Evolutionary conservation across 2,888 invertebrate species (phyloP), one percentile per base, ranked within the genome.

Genomic region (Drosophila seclusa): DNA sequence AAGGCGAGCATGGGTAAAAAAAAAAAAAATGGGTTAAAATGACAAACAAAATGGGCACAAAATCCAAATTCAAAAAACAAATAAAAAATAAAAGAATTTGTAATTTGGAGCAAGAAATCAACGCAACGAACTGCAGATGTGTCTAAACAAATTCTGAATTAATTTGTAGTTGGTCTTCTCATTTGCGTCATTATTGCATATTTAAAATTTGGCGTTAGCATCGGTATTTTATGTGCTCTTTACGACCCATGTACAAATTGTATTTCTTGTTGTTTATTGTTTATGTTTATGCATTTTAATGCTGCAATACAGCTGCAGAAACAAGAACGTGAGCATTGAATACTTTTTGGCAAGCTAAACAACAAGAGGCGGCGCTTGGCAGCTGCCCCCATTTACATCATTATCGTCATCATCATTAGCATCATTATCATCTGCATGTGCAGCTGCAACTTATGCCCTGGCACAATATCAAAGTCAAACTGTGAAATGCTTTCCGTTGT

Each of bases 261-360:
- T 58, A 42, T 60, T 54, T 48, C 55, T 45, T 54, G 13, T 68
- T 68, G 70, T 66, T 73, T 57, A 58, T 78, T 82, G 82, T 82
- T 82, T 74, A 81, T 83, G 84, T 81, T 87, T 85, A 80, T 75
- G 80, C 78, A 82, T 77, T 85, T 83, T 69, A 78, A 88, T 88
- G 84, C 64, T 78, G 70, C 73, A 49, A 73, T 61, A 73, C 62
- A 48, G 63, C 55, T 64, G 65, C 50, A 55, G 65, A 38, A 50
- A 52, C 18, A 60, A 29, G 36, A 60, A 29, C 10, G 29, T 57
- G 13, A 50, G 24, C 38, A 58, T 73, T 58, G 57, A 70, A 64
- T 65, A 67, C 49, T 31, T 67, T 72, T 79, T 82, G 80, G 82
- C 85, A 87, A 87, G 53, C 55, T 45, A 64, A 69, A 57, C 61